These are phyloP conservation scores for Chrysolina oricalcia DNA, from an alignment of 2,888 invertebrate genomes.

Conservation along the genomic window DNA sequence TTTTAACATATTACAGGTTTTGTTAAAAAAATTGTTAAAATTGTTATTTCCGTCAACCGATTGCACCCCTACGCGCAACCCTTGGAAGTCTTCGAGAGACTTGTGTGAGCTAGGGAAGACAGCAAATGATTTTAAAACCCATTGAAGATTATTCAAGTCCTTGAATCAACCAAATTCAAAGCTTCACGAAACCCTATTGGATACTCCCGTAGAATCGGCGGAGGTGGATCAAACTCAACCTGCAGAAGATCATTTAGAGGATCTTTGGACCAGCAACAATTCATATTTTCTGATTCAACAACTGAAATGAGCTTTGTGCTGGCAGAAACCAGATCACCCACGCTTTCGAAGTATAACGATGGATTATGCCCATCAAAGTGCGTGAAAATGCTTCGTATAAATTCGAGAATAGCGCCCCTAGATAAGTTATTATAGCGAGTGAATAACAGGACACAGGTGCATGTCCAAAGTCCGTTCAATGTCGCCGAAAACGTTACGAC, in stretches of 20 bases:
- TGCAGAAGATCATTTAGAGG: background rate
- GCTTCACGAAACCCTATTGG: no score
- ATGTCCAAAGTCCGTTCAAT: constrained; percentile 53
- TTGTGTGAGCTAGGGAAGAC: no score
- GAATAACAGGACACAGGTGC: constrained; percentile 54
- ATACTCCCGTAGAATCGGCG: no score
- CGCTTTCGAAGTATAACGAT: background rate
- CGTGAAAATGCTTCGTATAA: background rate
- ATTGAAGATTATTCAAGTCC: no score
- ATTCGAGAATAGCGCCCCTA: background rate
- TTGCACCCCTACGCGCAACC: no score
- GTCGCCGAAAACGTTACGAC: constrained; percentile 47
- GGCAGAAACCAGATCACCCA: background rate
- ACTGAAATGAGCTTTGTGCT: background rate
- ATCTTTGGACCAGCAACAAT: background rate
- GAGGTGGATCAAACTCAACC: no score
- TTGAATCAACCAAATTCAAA: no score
- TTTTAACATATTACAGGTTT: no score
- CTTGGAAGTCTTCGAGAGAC: no score
- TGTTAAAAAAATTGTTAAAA: no score
- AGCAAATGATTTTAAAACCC: no score
- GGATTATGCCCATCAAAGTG: background rate
- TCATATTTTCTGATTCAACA: background rate
- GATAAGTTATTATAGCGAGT: constrained; percentile 57
- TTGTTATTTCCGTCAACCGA: no score